Percentiles rank a stretch among this genome's conserved stretches.
These are phyloP conservation scores for Synchiropus splendidus DNA, from an alignment of 2,113 vertebrate species.

Conservation along the genomic window DNA sequence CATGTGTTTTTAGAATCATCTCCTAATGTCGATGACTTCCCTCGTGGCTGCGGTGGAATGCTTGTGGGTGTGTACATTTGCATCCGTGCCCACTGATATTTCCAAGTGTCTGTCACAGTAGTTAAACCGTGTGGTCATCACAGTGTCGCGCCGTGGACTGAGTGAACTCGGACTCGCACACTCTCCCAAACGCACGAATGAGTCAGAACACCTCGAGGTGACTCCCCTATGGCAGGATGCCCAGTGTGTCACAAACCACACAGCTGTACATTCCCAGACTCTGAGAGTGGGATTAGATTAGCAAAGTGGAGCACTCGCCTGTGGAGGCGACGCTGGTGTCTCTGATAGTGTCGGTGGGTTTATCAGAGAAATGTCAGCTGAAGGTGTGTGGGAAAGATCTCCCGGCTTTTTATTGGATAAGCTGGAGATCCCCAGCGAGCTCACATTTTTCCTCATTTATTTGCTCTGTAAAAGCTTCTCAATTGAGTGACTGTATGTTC, in stretches of 20 bases:
- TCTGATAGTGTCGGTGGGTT: conserved; percentile 40
- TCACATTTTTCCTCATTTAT: conserved; percentile 17
- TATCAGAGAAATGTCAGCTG: conserved; percentile 25
- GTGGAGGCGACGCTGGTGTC: conserved; percentile 17
- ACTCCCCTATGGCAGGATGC: conserved; percentile 46
- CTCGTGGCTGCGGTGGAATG: conserved; percentile 2
- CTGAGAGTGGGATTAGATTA: conserved; percentile 48
- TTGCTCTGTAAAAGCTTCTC: conserved; percentile 14
- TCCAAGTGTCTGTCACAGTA: conserved; percentile 28
- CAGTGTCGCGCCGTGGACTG: conserved; percentile 27
- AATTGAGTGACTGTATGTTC: too few relatives aligned
- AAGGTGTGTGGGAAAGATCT: conserved; percentile 38
- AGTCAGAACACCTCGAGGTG: conserved; percentile 43
- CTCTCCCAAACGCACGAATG: conserved; percentile 4
- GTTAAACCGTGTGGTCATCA: conserved; percentile 26
- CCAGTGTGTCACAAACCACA: conserved; percentile 52
- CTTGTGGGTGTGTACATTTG: conserved; percentile 22
- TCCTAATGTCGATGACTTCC: too few relatives aligned
- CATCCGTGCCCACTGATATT: conserved; percentile 14
- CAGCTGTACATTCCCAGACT: conserved; percentile 55
- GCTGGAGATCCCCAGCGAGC: conserved; percentile 18
- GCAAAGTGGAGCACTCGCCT: conserved; percentile 40
- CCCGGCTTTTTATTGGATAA: conserved; percentile 26
- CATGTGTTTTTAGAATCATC: conserved; percentile 10
- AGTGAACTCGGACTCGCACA: conserved; percentile 19